Conservation (phyloP, 1,140 invertebrate species). For the Panagrolaimus sp. region DNA sequence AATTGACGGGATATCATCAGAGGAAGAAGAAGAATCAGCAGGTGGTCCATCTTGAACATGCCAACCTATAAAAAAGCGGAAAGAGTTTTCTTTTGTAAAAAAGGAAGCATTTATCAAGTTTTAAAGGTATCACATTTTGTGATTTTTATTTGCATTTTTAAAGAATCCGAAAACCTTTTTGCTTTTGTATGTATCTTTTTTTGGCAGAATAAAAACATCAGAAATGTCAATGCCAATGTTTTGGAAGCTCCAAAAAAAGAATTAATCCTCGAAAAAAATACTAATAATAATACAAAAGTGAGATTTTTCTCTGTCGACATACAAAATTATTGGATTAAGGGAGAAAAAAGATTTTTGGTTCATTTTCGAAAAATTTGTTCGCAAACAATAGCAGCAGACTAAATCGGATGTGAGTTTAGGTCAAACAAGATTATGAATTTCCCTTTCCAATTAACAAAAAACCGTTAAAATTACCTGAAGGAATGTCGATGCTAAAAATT, state of each 20-base stretch:
- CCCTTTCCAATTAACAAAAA: too few species aligned
- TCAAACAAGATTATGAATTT: too few species aligned
- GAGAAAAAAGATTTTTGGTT: not conserved
- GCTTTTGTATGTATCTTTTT: too few species aligned
- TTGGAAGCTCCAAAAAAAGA: too few species aligned
- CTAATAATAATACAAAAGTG: not conserved
- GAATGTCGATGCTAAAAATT: constrained; percentile 85
- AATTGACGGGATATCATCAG: constrained; percentile 63
- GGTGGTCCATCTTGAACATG: constrained; percentile 77
- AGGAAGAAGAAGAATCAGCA: constrained; percentile 36
- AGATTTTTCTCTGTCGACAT: too few species aligned
- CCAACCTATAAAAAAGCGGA: constrained; percentile 70
- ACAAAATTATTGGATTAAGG: too few species aligned
- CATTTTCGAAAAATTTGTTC: constrained; percentile 10
- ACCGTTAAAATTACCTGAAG: constrained; percentile 66
- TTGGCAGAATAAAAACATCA: too few species aligned
- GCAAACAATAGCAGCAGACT: not conserved
- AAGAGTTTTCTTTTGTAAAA: constrained; percentile 15
- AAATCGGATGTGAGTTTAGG: too few species aligned
- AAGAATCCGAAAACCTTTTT: too few species aligned
- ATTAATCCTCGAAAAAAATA: too few species aligned
- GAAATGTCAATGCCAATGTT: too few species aligned
- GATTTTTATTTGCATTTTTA: too few species aligned
- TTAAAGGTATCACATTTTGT: constrained; percentile 12
- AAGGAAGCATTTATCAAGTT: not conserved